A percentile compares a stretch with the other conserved stretches of the same genome.
Conservation (phyloP, 1,140 invertebrate genomes). For the Drosophila fuyamai region DNA sequence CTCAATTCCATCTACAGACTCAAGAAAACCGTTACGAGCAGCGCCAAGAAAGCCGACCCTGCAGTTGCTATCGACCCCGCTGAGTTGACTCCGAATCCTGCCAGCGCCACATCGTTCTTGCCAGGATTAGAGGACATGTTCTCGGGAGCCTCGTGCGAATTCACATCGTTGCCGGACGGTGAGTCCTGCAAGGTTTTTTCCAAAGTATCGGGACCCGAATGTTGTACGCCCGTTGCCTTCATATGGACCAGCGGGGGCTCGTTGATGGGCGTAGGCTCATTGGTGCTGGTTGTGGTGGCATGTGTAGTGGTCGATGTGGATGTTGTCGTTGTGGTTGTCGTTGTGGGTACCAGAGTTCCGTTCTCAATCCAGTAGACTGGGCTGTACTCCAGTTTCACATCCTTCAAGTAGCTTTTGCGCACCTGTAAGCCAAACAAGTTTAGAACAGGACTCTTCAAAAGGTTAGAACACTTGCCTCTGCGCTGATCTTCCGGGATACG, state of each 20-base stretch:
- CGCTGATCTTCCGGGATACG: slow-evolving; percentile 74
- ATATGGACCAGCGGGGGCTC: slow-evolving; percentile 81
- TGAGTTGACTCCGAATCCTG: slow-evolving; percentile 59
- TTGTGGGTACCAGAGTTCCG: slow-evolving; percentile 90
- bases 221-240: slow-evolving; percentile 61
- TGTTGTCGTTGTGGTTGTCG: slow-evolving; percentile 89
- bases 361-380: slow-evolving; percentile 91
- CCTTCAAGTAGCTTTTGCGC: slow-evolving; percentile 88
- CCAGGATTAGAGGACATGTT: slow-evolving; percentile 66
- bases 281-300: slow-evolving; percentile 86
- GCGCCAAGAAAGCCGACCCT: slow-evolving; percentile 22
- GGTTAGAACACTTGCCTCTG: slow-evolving; percentile 53
- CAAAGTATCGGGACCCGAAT: slow-evolving; percentile 74
- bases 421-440: slow-evolving; percentile 43
- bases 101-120: slow-evolving; percentile 61
- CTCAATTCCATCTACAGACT: slow-evolving; percentile 66
- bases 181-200: slow-evolving; percentile 77
- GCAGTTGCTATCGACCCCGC: slow-evolving; percentile 8
- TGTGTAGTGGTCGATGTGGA: slow-evolving; percentile 89
- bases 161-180: slow-evolving; percentile 65
- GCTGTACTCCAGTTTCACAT: slow-evolving; percentile 89
- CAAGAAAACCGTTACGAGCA: slow-evolving; percentile 36
- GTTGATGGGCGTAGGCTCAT: slow-evolving; percentile 84
- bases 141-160: slow-evolving; percentile 72
- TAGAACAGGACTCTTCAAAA: background rate